A percentile compares a stretch with the other conserved stretches of the same genome.
phyloP scores from a whole-genome alignment of 2,113 vertebrate species.

The Hemichromis elongatus region DNA sequence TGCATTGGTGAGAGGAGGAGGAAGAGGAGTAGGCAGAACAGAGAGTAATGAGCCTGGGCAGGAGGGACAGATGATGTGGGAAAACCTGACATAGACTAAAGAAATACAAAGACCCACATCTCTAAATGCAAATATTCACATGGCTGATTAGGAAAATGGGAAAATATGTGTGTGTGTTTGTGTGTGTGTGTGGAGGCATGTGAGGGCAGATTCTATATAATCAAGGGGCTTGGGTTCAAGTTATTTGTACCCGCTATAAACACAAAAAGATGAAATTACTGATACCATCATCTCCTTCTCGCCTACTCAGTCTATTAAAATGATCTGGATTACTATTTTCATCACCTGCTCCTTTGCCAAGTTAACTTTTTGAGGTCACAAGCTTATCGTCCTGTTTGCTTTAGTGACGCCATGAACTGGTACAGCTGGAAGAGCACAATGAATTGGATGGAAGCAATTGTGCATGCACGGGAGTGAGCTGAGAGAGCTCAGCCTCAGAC shows the following conservation, averaged over 20 bases:
- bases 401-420: constrained; percentile 30
- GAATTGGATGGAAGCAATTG: constrained; percentile 55
- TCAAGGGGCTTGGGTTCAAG: not conserved
- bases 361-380: constrained; percentile 17
- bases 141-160: constrained; percentile 5
- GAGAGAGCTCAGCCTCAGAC: constrained; percentile 28
- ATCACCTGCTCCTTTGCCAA: not conserved
- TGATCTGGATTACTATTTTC: constrained; percentile 37
- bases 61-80: constrained; percentile 30
- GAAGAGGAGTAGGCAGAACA: constrained; percentile 29
- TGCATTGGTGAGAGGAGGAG: not conserved
- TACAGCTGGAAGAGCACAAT: constrained; percentile 51
- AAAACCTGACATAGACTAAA: constrained; percentile 15
- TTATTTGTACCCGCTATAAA: not conserved
- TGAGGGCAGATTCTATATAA: not conserved
- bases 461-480: constrained; percentile 46
- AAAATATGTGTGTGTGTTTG: not conserved
- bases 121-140: constrained; percentile 18
- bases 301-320: constrained; percentile 35
- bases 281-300: constrained; percentile 7
- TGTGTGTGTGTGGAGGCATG: not conserved
- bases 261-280: constrained; percentile 23
- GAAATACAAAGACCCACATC: not conserved
- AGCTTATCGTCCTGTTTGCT: constrained; percentile 38
- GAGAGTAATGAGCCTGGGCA: constrained; percentile 41